These are phyloP conservation scores for Tipula vernalis DNA, from an alignment of 2,888 invertebrate species.

Conservation along the genomic window DNA sequence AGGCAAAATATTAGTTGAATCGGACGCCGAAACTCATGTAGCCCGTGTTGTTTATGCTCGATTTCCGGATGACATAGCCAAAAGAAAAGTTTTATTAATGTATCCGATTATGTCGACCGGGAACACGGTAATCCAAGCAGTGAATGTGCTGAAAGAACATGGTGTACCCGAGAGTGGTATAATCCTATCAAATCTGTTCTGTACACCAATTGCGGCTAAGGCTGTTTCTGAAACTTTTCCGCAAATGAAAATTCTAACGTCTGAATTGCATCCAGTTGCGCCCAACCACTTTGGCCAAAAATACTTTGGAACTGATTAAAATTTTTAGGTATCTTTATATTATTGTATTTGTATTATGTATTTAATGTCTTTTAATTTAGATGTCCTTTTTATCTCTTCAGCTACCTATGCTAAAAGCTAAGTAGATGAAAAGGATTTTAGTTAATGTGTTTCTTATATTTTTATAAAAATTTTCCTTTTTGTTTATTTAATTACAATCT, in stretches of 20 bases:
- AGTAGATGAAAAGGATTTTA: not conserved
- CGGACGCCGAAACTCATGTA: conserved; percentile 91
- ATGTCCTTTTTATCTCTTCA: not conserved
- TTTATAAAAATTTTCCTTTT: not conserved
- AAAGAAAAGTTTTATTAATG: conserved; percentile 84
- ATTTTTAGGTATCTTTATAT: not conserved
- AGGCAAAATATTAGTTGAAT: conserved; percentile 95
- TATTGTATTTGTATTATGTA: not conserved
- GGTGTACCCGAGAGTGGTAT: conserved; percentile 89
- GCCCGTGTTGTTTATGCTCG: conserved; percentile 95
- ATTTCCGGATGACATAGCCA: conserved; percentile 89
- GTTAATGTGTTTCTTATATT: not conserved
- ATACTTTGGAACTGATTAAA: conserved; percentile 93
- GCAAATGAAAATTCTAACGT: conserved; percentile 87
- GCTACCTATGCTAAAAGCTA: not conserved
- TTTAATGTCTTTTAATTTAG: not conserved
- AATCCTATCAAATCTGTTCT: conserved; percentile 93
- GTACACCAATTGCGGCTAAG: conserved; percentile 82
- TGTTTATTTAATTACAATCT: not conserved
- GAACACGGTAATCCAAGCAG: conserved; percentile 89
- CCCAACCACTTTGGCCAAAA: conserved; percentile 98
- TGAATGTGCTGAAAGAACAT: conserved; percentile 87
- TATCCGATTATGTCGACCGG: conserved; percentile 99
- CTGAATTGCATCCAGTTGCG: conserved; percentile 87
- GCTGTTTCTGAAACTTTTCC: conserved; percentile 76